Base-by-base conservation (phyloP, 2,888 invertebrate species). In the Troides oblongomaculatus region DNA sequence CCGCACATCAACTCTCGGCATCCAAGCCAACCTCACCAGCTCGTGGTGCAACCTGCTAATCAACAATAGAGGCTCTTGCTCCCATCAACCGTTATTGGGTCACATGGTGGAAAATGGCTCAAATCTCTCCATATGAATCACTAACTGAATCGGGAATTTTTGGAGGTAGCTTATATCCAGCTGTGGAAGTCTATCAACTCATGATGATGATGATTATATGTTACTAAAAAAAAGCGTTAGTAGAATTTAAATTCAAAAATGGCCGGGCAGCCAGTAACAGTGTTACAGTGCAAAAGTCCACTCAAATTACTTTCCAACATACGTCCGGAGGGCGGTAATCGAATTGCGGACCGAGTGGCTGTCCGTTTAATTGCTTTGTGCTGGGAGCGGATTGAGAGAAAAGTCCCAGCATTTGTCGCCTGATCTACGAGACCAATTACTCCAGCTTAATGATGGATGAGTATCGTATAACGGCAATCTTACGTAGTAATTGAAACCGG, bases 261-360 rank as follows among this genome's bases (percentile, higher is more conserved):
- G 10, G 66, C 23, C 36, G 65, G 60, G 39, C 25, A 69, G 7
- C 64, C 68, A 64, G 71, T 72, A 74, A 74, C 70, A 64, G 66
- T 72, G 68, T 74, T 74, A 75, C 64, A 66, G 56, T 66, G 70
- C 67, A 75, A 78, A 81, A 81, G 83, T 85, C 84, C 76, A 78
- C 77, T 79, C 76, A 78, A 82, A 82, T 85, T 84, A 86, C 81
- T 82, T 81, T 82, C 80, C 79, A 82, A 81, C 82, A 77, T 78
- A 81, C 78, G 79, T 77, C 77, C 67, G 69, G 70, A 64, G 65
- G 69, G 72, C 71, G 64, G 73, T 85, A 85, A 85, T 85, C 82
- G 81, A 84, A 78, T 86, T 83, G 79, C 73, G 76, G 77, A 64
- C 69, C 77, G 76, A 76, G 76, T 75, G 77, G 75, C 78, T 77